phyloP scores from a whole-genome alignment of 2,888 invertebrate genomes.

The Athalia rosae region DNA sequence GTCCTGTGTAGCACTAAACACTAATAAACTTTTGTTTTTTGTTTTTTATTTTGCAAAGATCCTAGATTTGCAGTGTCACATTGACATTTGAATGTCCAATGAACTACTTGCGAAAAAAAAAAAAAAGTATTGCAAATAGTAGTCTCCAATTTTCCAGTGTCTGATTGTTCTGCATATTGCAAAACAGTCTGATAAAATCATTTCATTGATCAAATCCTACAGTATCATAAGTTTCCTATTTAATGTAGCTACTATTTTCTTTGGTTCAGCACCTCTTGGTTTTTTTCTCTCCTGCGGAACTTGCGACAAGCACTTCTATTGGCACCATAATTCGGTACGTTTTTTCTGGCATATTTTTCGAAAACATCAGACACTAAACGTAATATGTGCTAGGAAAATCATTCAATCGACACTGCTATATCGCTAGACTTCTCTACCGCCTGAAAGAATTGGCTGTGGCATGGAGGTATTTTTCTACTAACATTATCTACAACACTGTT shows the following conservation, averaged over 20 bases:
- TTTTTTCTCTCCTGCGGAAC: constrained; percentile 67
- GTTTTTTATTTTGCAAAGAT: not conserved
- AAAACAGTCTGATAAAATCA: not conserved
- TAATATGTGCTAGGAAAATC: constrained; percentile 8
- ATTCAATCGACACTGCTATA: constrained; percentile 16
- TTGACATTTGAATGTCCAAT: not conserved
- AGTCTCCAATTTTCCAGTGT: not conserved
- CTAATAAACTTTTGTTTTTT: not conserved
- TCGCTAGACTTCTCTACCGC: constrained; percentile 12
- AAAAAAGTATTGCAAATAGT: not conserved
- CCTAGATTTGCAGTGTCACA: not conserved
- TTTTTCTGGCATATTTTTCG: constrained; percentile 53
- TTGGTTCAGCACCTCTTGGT: constrained; percentile 70
- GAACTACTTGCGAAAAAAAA: not conserved
- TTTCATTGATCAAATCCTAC: not conserved
- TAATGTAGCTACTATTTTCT: constrained; percentile 53
- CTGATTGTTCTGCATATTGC: not conserved
- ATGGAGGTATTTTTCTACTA: constrained; percentile 29
- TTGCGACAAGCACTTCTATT: constrained; percentile 66
- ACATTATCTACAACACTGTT: constrained; percentile 24
- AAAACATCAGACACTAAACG: not conserved
- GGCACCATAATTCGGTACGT: constrained; percentile 69
- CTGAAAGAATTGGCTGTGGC: constrained; percentile 24
- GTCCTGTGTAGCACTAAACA: not conserved
- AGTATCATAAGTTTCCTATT: constrained; percentile 12